Base-by-base conservation (phyloP, 2,797 vertebrate species). In the Chlorospingus flavigularis region DNA sequence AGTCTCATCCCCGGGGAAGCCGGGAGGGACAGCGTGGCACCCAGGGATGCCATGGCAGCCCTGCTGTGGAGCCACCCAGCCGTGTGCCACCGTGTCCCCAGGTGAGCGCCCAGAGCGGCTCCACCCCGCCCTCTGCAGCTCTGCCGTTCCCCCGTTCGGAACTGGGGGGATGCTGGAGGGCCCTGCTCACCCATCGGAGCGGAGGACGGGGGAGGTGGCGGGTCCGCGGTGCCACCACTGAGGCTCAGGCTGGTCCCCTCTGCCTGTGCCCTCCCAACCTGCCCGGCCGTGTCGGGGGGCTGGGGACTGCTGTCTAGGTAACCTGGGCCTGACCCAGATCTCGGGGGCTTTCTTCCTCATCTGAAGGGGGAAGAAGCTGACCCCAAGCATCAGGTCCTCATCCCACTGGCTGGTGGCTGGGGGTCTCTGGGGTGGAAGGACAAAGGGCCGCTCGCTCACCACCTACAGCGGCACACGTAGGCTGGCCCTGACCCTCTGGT, bases 201-300 rank as follows among this genome's bases (percentile, higher is more conserved):
- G 42, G 80, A 12, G 25, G n/a, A 7, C 0, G 1, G 4, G 67
- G 51, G 3, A n/a, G 13, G 12, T 7, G 57, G 7, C 2, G 48
- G 26, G 9, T 19, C 54, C 6, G 0, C 12, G 71, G 1, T 28
- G 17, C 33, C 60, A 2, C 8, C 60, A 3, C 8, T 23, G 10
- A 10, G 21, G 26, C 30, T 11, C 37, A 3, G 19, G 17, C n/a
- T 53, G 67, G 4, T 14, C 7, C 26, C 30, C 17, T 8, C 10
- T 9, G 15, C 2, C 2, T 17, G 48, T 35, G 12, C 13, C 18
- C 12, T 19, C 31, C 2, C 35, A 19, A 2, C 35, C 58, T 13
- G 28, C 25, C 11, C 2, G 20, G 28, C 37, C 9, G 0, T 14
- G 17, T 2, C 1, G 1, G 28, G 18, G 43, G 10, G 2, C 10